phyloP scores from a whole-genome alignment of 1,140 invertebrate species.

The Drosophila malerkotliana region DNA sequence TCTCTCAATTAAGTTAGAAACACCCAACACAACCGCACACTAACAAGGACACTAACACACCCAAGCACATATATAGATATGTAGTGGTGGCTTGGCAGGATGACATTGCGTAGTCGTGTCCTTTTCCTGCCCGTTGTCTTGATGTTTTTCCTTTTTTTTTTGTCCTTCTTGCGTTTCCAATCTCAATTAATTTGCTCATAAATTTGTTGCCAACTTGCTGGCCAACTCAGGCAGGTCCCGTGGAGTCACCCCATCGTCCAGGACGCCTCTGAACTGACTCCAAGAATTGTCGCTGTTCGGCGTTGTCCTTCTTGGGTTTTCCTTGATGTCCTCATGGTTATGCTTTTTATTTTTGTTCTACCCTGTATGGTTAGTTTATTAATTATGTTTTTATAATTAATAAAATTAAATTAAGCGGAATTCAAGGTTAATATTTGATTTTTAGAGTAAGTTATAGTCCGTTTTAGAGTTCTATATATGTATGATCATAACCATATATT shows the following conservation, averaged over 20 bases:
- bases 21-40: constrained; percentile 61
- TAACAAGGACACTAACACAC: constrained; percentile 29
- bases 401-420: too few relatives aligned
- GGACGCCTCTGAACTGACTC: constrained; percentile 7
- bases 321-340: constrained; percentile 58
- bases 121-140: constrained; percentile 18
- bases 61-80: neutral
- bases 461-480: too few relatives aligned
- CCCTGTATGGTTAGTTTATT: neutral
- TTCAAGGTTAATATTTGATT: too few relatives aligned
- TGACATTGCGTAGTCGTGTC: constrained; percentile 58
- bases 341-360: constrained; percentile 38
- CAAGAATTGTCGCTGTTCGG: constrained; percentile 41
- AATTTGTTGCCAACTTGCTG: constrained; percentile 74
- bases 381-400: neutral
- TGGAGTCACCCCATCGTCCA: neutral
- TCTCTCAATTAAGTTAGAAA: constrained; percentile 81
- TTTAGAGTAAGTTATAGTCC: too few relatives aligned
- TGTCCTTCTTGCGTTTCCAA: constrained; percentile 71
- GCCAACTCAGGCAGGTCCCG: neutral
- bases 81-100: constrained; percentile 4
- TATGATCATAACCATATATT: too few relatives aligned
- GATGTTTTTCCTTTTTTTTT: constrained; percentile 12
- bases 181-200: constrained; percentile 83
- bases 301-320: constrained; percentile 65